Conservation (phyloP, 2,113 vertebrate genomes). For the Carlito syrichta region DNA sequence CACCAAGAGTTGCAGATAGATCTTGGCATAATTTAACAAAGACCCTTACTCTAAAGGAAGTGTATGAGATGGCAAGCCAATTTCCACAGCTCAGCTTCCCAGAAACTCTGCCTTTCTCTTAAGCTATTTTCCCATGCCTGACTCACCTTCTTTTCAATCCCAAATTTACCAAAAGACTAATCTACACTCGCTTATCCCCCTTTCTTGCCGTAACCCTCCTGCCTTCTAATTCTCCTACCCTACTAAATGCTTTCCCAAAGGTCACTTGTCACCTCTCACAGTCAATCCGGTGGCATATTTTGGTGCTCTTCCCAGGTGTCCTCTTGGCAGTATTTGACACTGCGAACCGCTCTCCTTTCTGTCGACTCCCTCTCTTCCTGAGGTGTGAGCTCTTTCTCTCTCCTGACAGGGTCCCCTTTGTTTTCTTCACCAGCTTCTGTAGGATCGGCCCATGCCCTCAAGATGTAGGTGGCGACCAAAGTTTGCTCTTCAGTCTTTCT, state of each 20-base stretch:
- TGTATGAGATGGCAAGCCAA: not conserved
- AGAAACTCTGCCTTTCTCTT: conserved; percentile 26
- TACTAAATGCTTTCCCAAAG: not conserved
- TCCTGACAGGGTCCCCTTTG: not conserved
- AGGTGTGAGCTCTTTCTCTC: not conserved
- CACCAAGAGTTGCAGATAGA: not conserved
- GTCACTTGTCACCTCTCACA: not conserved
- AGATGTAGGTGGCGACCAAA: not conserved
- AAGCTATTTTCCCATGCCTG: not conserved
- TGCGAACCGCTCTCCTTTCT: not conserved
- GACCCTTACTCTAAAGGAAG: not conserved
- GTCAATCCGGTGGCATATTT: not conserved
- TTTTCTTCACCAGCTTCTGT: not conserved
- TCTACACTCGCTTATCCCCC: not conserved
- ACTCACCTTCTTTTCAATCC: not conserved
- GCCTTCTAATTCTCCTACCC: not conserved
- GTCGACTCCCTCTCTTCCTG: not conserved
- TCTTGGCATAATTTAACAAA: not conserved
- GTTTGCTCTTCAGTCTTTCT: not conserved
- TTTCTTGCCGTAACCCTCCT: not conserved
- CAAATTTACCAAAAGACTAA: not conserved
- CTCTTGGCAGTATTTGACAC: not conserved
- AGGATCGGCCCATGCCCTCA: not conserved
- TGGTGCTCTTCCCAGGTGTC: not conserved
- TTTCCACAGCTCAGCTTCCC: not conserved